Evolutionary conservation across 2,797 vertebrate species (phyloP), one percentile per base, ranked within the genome.

Genomic region (Onychomys arenicola): DNA sequence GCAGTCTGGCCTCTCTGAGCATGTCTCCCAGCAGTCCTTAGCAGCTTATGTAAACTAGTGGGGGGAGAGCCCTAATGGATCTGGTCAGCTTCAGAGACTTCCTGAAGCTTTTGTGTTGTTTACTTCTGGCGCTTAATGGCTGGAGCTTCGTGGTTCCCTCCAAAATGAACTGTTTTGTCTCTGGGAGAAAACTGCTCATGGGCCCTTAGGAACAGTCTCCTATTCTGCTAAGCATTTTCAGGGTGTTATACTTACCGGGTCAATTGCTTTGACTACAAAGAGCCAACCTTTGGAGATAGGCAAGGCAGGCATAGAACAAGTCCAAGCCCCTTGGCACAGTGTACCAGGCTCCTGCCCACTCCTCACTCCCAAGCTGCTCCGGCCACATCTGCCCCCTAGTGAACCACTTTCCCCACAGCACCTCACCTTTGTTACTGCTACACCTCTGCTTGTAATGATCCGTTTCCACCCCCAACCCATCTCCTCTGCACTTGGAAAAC

Each of bases 401-500:
- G 2, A 0, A 0, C 32, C 13, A 0, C 5, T 57, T 32, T 63
- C 37, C n/a, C 19, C 46, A 1, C 0, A 25, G 46, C 5, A 46
- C 43, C 23, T 71, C 23, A 17, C 9, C 57, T 63, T 25, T 32
- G 32, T 6, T 10, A 27, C 5, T 43, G n/a, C 81, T 11, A n/a
- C 59, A 43, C 14, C 27, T 19, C 57, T 69, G 89, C 17, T 90
- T n/a, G 27, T 40, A n/a, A 77, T 5, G 59, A 88, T 40, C 71
- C 34, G 46, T 46, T 34, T 40, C 46, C 8, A 40, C 37, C 29
- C 2, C 0, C 25, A 29, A 7, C 14, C 55, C 34, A 27, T 11
- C 9, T 8, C 40, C 0, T 6, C 59, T 29, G 73, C 85, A 96
- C 81, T 29, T 9, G 69, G 97, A 92, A 95, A 95, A 94, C 91